Evolutionary conservation across 2,888 invertebrate genomes (phyloP), one percentile per base, ranked within the genome.

Genomic region (Erannis defoliaria): DNA sequence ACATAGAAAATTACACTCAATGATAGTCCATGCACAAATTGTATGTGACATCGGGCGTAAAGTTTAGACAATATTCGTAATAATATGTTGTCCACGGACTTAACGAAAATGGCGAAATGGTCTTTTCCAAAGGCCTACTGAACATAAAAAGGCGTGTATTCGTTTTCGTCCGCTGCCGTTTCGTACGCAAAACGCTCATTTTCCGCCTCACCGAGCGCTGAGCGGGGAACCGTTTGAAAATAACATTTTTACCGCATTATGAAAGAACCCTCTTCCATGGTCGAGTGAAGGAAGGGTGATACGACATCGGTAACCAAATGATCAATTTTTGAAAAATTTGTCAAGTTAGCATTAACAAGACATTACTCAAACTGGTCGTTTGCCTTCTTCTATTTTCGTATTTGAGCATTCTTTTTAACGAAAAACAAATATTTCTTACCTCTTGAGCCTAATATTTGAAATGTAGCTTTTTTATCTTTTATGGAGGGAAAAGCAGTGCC

Each of bases 201-300:
- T 87, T 84, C 80, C 84, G 82, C 84, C 67, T 84, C 76, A 86
- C 74, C 80, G 80, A 74, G 59, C 74, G 69, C 72, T 78, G 79
- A 74, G 62, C 74, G 68, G 61, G 65, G 72, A 78, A 78, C 84
- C 82, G 86, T 89, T 89, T 83, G 81, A 82, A 80, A 85, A 82
- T 84, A 82, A 82, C 79, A 85, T 79, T 82, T 84, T 86, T 82
- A 84, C 88, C 84, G 76, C 88, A 81, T 85, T 85, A 84, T 82
- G 81, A 78, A 75, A 75, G 76, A 80, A 81, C 87, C 88, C 86
- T 84, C 79, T 74, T 74, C 68, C 74, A 86, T 76, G 86, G 76
- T 78, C 78, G 74, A 84, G 69, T 76, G 77, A 70, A 61, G 51
- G 70, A 73, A 78, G 84, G 81, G 84, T 78, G 81, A 82, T 78